Evolutionary conservation across 2,888 invertebrate species (phyloP), one percentile per base, ranked within the genome.

Genomic region (Criorhina ranunculi): DNA sequence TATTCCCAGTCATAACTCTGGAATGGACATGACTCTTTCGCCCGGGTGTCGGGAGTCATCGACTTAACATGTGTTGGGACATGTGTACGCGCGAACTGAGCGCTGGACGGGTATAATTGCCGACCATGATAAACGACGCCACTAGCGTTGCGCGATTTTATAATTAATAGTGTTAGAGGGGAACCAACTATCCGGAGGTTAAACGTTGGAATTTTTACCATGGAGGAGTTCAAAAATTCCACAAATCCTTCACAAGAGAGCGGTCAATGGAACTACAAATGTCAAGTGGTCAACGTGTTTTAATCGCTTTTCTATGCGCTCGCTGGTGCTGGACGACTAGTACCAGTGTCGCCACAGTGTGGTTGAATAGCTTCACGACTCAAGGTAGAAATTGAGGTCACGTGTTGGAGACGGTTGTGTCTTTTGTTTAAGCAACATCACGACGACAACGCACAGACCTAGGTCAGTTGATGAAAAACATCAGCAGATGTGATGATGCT

Each of bases 1-100:
- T 85, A 85, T 80, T 80, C 75, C 44, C 69, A 53, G 75, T 85
- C 80, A 85, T 85, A 85, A 85, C 80, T 85, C 70, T 46, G 64
- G 62, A 64, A 73, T 51, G 73, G 73, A 83, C 79, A 73, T 79
- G 83, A 66, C 79, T 75, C 67, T 73, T 33, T 49, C 37, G 80
- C 37, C 64, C 80, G 80, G 59, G 75, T 76, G 80, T 80, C 70
- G 79, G 75, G 85, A 85, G 80, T 85, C 85, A 85, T 46, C 80
- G 76, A 49, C 49, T 62, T 19, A 66, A 80, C 85, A 85, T 80
- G 59, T 85, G 85, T 85, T 70, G 55, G 59, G 70, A 85, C 85
- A 85, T 75, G 75, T 75, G 83, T 79, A 83, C 51, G 46, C 78
- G 78, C 67, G 72, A 35, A 46, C 55, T 35, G 44, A 15, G 35